Conservation (phyloP, 2,888 invertebrate species). For the Embidobia sp. region DNA sequence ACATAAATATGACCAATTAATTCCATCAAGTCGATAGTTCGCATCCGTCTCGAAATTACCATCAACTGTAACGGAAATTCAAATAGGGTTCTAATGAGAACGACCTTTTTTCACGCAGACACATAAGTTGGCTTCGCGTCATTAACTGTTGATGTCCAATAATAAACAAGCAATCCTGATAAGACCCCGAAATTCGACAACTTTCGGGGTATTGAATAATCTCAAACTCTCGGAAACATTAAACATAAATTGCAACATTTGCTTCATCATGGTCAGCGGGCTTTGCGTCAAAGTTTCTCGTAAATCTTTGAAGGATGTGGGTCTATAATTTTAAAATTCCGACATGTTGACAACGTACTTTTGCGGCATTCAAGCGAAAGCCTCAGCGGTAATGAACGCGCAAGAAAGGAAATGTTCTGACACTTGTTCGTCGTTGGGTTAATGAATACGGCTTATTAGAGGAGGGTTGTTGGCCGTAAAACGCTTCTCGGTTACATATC, state of each 20-base stretch:
- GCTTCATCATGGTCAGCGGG: neutral
- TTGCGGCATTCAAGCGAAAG: neutral
- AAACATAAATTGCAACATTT: constrained; percentile 15
- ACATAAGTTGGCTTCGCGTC: constrained; percentile 3
- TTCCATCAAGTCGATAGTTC: neutral
- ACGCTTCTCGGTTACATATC: constrained; percentile 11
- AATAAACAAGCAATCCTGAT: constrained; percentile 19
- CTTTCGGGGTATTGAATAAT: constrained; percentile 25
- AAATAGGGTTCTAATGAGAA: neutral
- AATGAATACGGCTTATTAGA: constrained; percentile 41
- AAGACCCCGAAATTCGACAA: constrained; percentile 10
- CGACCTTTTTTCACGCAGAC: neutral
- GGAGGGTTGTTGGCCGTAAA: constrained; percentile 15
- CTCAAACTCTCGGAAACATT: constrained; percentile 1
- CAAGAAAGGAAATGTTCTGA: neutral
- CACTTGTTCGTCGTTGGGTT: constrained; percentile 2
- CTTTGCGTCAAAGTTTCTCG: constrained; percentile 3
- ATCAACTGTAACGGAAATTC: neutral
- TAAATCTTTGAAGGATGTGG: constrained; percentile 14
- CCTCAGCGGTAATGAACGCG: neutral
- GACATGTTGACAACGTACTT: constrained; percentile 32
- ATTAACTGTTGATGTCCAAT: neutral
- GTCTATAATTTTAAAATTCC: constrained; percentile 36
- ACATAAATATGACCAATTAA: too few relatives aligned
- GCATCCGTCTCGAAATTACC: neutral